Evolutionary conservation across 2,797 vertebrate species (phyloP).

Genomic region (Onychomys torridus): DNA sequence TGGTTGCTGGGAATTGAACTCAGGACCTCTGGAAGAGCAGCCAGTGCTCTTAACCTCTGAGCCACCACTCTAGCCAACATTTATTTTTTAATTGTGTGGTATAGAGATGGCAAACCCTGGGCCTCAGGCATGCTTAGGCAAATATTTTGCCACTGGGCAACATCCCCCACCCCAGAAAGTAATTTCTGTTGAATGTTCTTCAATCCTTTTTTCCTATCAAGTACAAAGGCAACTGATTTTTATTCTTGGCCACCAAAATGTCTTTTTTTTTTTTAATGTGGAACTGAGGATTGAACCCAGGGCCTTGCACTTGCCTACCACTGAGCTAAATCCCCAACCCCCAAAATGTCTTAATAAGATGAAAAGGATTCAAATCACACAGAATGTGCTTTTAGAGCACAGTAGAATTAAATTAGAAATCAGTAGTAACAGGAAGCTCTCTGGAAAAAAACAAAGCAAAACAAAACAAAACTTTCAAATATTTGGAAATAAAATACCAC

Average conservation of each 20-base stretch:
- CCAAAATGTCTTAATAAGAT: slow-evolving; percentile 42
- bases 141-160: background rate
- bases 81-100: background rate
- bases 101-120: no score
- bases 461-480: slow-evolving; percentile 60
- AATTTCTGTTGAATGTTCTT: slow-evolving; percentile 15
- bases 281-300: no score
- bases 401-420: slow-evolving; percentile 63
- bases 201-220: background rate
- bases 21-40: no score
- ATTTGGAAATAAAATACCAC: slow-evolving; percentile 59
- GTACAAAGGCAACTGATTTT: background rate
- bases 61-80: no score
- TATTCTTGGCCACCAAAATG: slow-evolving; percentile 23
- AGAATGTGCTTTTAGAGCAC: slow-evolving; percentile 37
- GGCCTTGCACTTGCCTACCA: no score
- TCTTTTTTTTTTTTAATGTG: no score
- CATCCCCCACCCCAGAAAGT: background rate
- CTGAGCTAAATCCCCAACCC: no score
- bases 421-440: slow-evolving; percentile 38
- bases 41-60: no score
- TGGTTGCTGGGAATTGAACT: no score
- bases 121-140: no score
- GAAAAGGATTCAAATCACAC: slow-evolving; percentile 51
- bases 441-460: slow-evolving; percentile 57